These are phyloP conservation scores for Molorchus minor DNA, from an alignment of 2,888 invertebrate genomes.

Conservation along the genomic window DNA sequence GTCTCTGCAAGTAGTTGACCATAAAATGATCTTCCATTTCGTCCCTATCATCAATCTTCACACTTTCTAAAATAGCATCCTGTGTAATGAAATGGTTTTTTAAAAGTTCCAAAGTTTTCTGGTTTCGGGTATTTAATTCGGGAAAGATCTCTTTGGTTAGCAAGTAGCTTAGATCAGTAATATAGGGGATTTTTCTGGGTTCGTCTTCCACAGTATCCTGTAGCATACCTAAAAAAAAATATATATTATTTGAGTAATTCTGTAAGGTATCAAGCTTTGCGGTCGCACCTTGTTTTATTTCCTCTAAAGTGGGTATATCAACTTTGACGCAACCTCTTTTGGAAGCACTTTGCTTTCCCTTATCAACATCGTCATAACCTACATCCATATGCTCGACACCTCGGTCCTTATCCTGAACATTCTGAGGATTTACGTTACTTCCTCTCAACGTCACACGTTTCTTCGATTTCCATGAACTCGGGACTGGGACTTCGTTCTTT, in stretches of 20 bases:
- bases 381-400: not conserved
- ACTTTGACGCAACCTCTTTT: slow-evolving; percentile 9
- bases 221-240: slow-evolving; percentile 41
- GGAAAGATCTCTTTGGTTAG: slow-evolving; percentile 40
- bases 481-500: slow-evolving; percentile 48
- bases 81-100: slow-evolving; percentile 55
- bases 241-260: not conserved
- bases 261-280: not conserved
- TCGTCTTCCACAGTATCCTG: slow-evolving; percentile 29
- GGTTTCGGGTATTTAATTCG: slow-evolving; percentile 46
- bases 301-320: slow-evolving; percentile 39
- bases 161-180: slow-evolving; percentile 48
- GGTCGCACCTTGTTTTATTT: slow-evolving; percentile 44
- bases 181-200: slow-evolving; percentile 47
- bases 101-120: slow-evolving; percentile 51
- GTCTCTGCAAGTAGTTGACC: slow-evolving; percentile 30
- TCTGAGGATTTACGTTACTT: not conserved
- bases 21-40: slow-evolving; percentile 32
- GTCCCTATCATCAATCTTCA: slow-evolving; percentile 38
- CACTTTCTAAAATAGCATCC: slow-evolving; percentile 47
- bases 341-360: not conserved
- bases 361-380: not conserved
- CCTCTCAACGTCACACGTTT: not conserved
- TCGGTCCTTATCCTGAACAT: not conserved
- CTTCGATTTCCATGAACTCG: slow-evolving; percentile 36